Percentiles rank a stretch among this genome's conserved stretches.
Evolutionary conservation across 2,888 invertebrate genomes (phyloP).

Genomic region (Rhagophthalmus giganteus): DNA sequence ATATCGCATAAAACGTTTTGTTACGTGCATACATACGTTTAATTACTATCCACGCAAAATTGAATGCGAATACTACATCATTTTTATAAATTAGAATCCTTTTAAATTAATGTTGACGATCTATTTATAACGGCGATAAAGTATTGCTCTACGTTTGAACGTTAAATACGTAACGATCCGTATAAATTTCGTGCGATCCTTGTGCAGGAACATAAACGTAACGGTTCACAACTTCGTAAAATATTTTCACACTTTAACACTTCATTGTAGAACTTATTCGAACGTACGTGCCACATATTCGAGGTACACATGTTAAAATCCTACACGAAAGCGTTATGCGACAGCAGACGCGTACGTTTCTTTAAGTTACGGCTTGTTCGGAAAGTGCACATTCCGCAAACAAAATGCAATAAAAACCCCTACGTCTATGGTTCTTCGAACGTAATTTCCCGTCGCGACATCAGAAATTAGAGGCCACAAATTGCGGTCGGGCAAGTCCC

Average conservation of each 20-base stretch:
- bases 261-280: conserved; percentile 27
- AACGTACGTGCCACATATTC: conserved; percentile 28
- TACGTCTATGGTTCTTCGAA: too few species aligned
- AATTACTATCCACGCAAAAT: too few species aligned
- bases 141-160: too few species aligned
- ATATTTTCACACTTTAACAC: conserved; percentile 28
- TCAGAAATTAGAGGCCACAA: too few species aligned
- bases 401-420: background rate
- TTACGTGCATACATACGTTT: too few species aligned
- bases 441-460: too few species aligned
- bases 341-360: conserved; percentile 17
- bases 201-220: conserved; percentile 5
- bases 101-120: too few species aligned
- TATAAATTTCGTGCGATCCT: conserved; percentile 14
- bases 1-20: background rate
- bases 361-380: conserved; percentile 17
- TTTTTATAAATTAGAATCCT: too few species aligned
- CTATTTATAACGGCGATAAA: too few species aligned
- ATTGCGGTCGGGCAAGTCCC: too few species aligned
- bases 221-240: conserved; percentile 21
- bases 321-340: conserved; percentile 19
- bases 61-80: too few species aligned
- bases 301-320: conserved; percentile 27
- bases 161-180: conserved; percentile 3
- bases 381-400: conserved; percentile 3